Evolutionary conservation across 2,888 invertebrate genomes (phyloP).

Genomic region (Heterodera filipjevi): DNA sequence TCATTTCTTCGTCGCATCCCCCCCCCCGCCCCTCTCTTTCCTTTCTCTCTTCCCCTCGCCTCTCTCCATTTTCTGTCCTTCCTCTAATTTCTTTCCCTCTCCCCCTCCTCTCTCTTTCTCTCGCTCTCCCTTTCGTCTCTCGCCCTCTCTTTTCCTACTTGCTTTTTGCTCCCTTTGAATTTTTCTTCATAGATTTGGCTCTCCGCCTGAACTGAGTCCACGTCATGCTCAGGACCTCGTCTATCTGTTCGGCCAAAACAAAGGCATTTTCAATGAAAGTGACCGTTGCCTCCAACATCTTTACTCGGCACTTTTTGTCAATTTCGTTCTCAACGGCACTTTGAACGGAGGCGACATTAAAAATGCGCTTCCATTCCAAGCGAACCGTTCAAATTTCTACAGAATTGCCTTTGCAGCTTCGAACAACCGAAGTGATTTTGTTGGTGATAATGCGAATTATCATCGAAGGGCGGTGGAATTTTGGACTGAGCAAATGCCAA

Average conservation of each 20-base stretch:
- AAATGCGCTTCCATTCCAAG: not conserved
- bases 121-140: no score
- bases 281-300: conserved; percentile 23
- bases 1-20: not conserved
- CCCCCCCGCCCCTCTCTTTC: no score
- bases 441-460: conserved; percentile 3
- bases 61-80: no score
- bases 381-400: conserved; percentile 17
- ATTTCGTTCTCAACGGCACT: conserved; percentile 23
- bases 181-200: no score
- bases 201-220: no score
- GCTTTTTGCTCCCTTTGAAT: no score
- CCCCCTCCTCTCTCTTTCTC: no score
- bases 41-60: no score
- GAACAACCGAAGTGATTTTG: conserved; percentile 1
- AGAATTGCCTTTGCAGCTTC: conserved; percentile 2
- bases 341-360: conserved; percentile 15
- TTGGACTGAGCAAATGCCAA: conserved; percentile 19
- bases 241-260: conserved; percentile 23
- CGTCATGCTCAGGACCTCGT: not conserved
- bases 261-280: conserved; percentile 11
- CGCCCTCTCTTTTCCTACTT: no score
- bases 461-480: conserved; percentile 22
- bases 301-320: conserved; percentile 10
- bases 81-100: not conserved